Evolutionary conservation across 2,113 vertebrate species (phyloP), one percentile per base, ranked within the genome.

Genomic region (Myotis brandtii): DNA sequence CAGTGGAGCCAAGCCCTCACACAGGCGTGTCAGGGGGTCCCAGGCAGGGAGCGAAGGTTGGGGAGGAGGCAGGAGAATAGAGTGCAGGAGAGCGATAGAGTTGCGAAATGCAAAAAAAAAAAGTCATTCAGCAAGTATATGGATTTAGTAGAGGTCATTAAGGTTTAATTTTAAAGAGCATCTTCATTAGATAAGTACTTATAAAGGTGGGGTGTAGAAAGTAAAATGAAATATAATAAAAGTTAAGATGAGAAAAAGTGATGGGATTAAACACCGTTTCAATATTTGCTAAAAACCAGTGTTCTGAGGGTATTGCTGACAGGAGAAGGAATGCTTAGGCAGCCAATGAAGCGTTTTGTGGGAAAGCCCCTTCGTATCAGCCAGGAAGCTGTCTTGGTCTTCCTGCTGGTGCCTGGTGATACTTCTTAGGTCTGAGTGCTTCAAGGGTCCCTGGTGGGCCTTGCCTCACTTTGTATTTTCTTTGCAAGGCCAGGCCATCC

Each of bases 181-280:
- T 77, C 32, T 34, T 27, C 43, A 67, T 37, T 75, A 73, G 43
- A 66, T 70, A 43, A 69, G n/a, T 46, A 27, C 70, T 64, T 37
- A 32, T 64, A 70, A 91, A 64, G 64, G 17, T 46, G 46, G 2
- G 13, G 3, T 89, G 6, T 73, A 69, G 79, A 73, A 94, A 67
- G 6, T 64, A 46, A 86, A 91, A 66, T 56, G 37, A 73, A 72
- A 72, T 50, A 54, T 40, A 85, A 85, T 69, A 54, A 75, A 80
- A 56, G 32, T 43, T 67, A 54, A 73, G 86, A 76, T 80, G 73
- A 48, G 23, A 37, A 43, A 64, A 82, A 59, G 52, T 25, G 27
- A 21, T 32, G 48, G 43, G 50, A 67, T n/a, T 72, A 50, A 59
- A 76, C 52, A 40, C 32, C 7, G 77, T 72, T 32, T 16, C 21